Percentiles rank a stretch among this genome's conserved stretches.
Conservation (phyloP, 1,140 invertebrate genomes). For the Scaptodrosophila lebanonensis region DNA sequence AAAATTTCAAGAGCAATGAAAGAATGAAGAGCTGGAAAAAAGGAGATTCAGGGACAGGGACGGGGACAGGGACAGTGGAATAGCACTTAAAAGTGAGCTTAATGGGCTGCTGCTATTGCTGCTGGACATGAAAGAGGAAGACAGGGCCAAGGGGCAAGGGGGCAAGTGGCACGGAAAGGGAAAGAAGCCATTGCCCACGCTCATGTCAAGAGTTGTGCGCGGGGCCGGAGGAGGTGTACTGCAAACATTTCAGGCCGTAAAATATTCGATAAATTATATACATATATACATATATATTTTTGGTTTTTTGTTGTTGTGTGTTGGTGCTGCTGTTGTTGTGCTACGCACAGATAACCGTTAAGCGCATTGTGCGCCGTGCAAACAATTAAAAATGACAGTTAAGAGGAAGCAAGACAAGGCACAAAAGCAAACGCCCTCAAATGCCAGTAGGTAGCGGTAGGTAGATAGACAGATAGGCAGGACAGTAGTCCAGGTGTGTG, state of each 20-base stretch:
- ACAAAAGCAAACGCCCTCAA: slow-evolving; percentile 34
- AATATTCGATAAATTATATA: slow-evolving; percentile 49
- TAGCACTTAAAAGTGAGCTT: slow-evolving; percentile 65
- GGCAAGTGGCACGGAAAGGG: slow-evolving; percentile 30
- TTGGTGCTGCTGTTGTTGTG: slow-evolving; percentile 1
- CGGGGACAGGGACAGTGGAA: slow-evolving; percentile 10
- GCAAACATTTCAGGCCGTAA: slow-evolving; percentile 38
- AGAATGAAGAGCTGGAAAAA: slow-evolving; percentile 10
- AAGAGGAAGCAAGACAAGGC: slow-evolving; percentile 31
- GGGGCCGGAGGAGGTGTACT: too few relatives aligned
- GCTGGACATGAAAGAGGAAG: background rate
- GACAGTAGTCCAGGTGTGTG: slow-evolving; percentile 28
- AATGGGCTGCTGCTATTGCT: slow-evolving; percentile 42
- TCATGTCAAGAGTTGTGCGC: slow-evolving; percentile 47
- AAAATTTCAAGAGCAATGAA: slow-evolving; percentile 59
- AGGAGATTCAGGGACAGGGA: background rate
- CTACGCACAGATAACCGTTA: slow-evolving; percentile 41
- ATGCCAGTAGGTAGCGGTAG: slow-evolving; percentile 24
- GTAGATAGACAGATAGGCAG: too few relatives aligned
- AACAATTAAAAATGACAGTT: slow-evolving; percentile 68
- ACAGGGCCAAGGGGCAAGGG: background rate
- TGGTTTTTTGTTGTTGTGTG: too few relatives aligned
- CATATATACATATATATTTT: too few relatives aligned
- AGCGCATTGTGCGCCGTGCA: slow-evolving; percentile 22
- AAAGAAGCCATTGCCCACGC: too few relatives aligned